A percentile compares a stretch with the other conserved stretches of the same genome.
Conservation (phyloP, 92 coral and sea anemone species). For the Epizoanthus rinbou region DNA sequence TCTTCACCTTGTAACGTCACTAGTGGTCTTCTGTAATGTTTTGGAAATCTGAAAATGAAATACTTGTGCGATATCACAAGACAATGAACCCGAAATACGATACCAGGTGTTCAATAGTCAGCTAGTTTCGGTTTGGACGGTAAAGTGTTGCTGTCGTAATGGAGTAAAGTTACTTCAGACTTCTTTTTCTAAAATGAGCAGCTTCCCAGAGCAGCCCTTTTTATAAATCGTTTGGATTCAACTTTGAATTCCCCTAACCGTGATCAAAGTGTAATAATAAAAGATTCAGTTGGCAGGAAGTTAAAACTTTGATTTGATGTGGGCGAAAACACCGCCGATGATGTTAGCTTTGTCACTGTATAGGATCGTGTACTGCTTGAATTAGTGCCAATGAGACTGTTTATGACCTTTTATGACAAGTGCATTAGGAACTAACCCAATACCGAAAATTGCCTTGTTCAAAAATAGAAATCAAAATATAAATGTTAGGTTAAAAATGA, state of each 20-base stretch:
- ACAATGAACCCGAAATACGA: neutral
- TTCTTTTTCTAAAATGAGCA: neutral
- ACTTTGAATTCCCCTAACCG: neutral
- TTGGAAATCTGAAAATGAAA: neutral
- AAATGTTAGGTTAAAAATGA: neutral
- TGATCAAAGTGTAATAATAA: neutral
- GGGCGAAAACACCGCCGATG: no score
- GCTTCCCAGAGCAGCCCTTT: neutral
- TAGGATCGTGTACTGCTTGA: neutral
- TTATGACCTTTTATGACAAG: no score
- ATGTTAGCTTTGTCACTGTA: neutral
- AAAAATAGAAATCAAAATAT: neutral
- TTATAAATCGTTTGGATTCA: neutral
- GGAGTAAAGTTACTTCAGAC: no score
- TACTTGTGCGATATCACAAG: neutral
- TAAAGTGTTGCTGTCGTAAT: no score
- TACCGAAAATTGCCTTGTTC: neutral
- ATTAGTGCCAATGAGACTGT: no score
- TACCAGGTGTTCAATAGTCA: neutral
- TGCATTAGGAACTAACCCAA: no score
- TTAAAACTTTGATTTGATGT: neutral
- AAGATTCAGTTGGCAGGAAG: neutral
- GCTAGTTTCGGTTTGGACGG: neutral
- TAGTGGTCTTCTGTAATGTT: no score
- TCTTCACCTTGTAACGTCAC: neutral